Evolutionary conservation across 2,888 invertebrate genomes (phyloP), one percentile per base, ranked within the genome.

Genomic region (Parthenolecanium corni): DNA sequence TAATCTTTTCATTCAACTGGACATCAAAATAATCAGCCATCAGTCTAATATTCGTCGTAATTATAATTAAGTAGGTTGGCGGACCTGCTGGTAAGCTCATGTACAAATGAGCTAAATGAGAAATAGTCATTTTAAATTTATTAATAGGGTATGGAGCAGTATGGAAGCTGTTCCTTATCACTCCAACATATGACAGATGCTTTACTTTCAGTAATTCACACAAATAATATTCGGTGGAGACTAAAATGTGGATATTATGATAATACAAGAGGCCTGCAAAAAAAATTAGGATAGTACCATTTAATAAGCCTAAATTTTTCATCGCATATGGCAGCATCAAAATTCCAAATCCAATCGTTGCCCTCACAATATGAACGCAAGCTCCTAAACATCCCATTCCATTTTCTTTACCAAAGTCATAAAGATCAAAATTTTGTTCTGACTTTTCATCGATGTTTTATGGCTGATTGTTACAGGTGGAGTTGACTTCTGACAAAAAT

Each of bases 381-480:
- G 57, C 44, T 11, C 57, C 57, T 24, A 42, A 46, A 16, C 44
- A 57, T 18, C 23, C 4, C 2, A 25, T 46, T 6, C 46, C 25
- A 23, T 57, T 23, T 12, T 46, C n/a, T 4, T 57, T 57, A 14
- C 46, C 46, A 31, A 31, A 57, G 31, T 57, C 57, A 36, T 57
- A 24, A 2, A 46, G 57, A 18, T 57, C 25, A 36, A 31, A 53
- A n/a, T n/a, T n/a, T n/a, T n/a, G n/a, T n/a, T n/a, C n/a, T n/a
- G n/a, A n/a, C n/a, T n/a, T n/a, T n/a, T n/a, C n/a, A n/a, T n/a
- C n/a, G n/a, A n/a, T n/a, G n/a, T n/a, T n/a, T n/a, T n/a, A n/a
- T n/a, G n/a, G n/a, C n/a, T n/a, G n/a, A n/a, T n/a, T n/a, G n/a
- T n/a, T n/a, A n/a, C n/a, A n/a, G n/a, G n/a, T n/a, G n/a, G n/a